Conservation (phyloP, 2,888 invertebrate genomes). For the Morinoia aosen region DNA sequence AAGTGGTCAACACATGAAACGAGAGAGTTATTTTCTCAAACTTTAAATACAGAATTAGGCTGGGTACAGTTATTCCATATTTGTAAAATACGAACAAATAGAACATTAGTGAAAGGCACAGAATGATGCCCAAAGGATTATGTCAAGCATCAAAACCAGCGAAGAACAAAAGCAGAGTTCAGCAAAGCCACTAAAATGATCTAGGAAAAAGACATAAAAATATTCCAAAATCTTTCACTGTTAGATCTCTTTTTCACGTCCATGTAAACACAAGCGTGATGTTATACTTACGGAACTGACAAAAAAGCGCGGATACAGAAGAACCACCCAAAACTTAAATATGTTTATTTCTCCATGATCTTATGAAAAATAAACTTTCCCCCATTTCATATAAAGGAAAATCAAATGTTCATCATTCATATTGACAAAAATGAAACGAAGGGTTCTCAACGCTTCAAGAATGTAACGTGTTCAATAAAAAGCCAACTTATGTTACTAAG, state of each 20-base stretch:
- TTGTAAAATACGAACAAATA: background rate
- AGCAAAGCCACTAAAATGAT: background rate
- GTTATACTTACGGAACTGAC: background rate
- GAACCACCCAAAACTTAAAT: too few species aligned
- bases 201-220: background rate
- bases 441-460: background rate
- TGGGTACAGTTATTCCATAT: background rate
- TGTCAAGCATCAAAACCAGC: background rate
- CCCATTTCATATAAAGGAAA: background rate
- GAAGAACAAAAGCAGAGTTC: background rate
- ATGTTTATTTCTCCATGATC: too few species aligned
- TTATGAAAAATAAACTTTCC: background rate
- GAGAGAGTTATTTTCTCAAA: background rate
- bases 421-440: background rate
- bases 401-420: background rate
- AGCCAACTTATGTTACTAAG: too few species aligned
- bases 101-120: background rate
- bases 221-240: background rate
- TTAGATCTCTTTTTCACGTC: background rate
- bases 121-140: background rate
- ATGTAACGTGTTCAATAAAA: background rate
- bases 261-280: background rate
- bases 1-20: background rate
- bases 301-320: background rate
- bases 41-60: background rate